phyloP scores from a whole-genome alignment of 1,140 invertebrate species.

The Euwallacea similis region DNA sequence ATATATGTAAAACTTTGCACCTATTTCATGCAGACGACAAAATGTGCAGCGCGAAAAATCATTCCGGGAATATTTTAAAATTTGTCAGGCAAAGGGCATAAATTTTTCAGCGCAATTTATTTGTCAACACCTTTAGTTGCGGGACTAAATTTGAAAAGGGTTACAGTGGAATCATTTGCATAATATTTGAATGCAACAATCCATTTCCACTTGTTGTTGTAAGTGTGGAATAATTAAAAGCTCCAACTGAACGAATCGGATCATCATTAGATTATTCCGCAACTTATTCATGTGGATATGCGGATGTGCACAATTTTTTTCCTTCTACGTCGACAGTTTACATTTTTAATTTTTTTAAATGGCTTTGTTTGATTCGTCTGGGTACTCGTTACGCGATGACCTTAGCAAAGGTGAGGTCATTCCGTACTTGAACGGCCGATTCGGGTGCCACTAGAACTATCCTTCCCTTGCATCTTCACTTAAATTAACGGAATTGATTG shows the following conservation, averaged over 20 bases:
- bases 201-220: constrained; percentile 31
- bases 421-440: no score
- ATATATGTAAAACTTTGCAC: no score
- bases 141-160: constrained; percentile 35
- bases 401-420: no score
- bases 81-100: constrained; percentile 30
- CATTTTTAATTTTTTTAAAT: no score
- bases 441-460: no score
- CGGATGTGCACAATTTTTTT: constrained; percentile 4
- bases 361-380: no score
- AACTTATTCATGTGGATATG: constrained; percentile 22
- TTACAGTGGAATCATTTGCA: constrained; percentile 34
- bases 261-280: constrained; percentile 35
- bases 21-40: background rate
- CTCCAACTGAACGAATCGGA: constrained; percentile 11
- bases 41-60: constrained; percentile 12
- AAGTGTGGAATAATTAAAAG: constrained; percentile 25
- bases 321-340: no score
- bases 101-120: constrained; percentile 38
- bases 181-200: constrained; percentile 33
- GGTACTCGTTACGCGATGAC: no score
- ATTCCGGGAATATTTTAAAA: constrained; percentile 27
- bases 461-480: no score
- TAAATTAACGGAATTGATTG: no score
- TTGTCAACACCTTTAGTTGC: constrained; percentile 34